phyloP scores from a whole-genome alignment of 2,113 vertebrate species.

The Halcyon senegalensis region DNA sequence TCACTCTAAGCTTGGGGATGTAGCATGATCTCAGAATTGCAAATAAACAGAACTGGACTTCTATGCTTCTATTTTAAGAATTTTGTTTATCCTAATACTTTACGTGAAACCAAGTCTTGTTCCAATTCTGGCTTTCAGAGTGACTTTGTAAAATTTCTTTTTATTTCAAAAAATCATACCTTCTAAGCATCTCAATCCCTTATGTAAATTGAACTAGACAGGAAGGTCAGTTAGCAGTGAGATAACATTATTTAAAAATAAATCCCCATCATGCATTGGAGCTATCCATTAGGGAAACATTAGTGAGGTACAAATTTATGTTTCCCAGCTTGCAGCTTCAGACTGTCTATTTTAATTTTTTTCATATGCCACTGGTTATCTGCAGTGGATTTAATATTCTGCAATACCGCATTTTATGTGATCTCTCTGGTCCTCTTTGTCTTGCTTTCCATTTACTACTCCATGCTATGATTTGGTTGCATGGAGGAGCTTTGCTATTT shows the following conservation, averaged over 20 bases:
- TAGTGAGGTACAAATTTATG: conserved; percentile 33
- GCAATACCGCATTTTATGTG: conserved; percentile 20
- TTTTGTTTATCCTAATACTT: not conserved
- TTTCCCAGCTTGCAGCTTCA: conserved; percentile 33
- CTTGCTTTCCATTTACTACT: conserved; percentile 50
- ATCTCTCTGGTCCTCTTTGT: conserved; percentile 5
- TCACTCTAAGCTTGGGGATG: not conserved
- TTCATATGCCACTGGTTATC: conserved; percentile 16
- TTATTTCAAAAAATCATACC: conserved; percentile 6
- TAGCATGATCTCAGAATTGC: not conserved
- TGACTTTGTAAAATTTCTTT: not conserved
- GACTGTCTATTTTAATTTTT: conserved; percentile 62
- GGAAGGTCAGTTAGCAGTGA: conserved; percentile 29
- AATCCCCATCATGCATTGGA: not conserved
- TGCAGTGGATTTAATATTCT: conserved; percentile 45
- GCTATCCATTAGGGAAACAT: conserved; percentile 45
- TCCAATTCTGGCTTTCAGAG: not conserved
- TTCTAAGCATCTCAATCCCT: conserved; percentile 10
- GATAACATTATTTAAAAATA: conserved; percentile 64
- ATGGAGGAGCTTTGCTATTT: not conserved
- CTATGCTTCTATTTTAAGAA: not conserved
- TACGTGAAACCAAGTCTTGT: not conserved
- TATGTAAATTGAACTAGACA: conserved; percentile 24
- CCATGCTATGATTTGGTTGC: conserved; percentile 11
- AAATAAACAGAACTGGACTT: not conserved